Evolutionary conservation across 2,888 invertebrate genomes (phyloP).

Genomic region (Lithophane socia): DNA sequence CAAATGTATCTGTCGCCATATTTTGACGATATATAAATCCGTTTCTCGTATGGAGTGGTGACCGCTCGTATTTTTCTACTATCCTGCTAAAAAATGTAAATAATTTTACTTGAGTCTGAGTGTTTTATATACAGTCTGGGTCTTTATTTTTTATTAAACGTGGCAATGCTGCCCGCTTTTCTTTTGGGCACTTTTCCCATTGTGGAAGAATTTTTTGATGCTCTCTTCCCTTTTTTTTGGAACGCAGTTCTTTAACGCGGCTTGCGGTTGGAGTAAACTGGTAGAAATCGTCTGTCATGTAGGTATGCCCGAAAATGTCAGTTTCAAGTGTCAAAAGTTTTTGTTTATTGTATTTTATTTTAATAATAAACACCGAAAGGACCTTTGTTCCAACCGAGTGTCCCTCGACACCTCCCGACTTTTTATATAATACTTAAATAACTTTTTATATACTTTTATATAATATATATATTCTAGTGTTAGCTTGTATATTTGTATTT

Average conservation of each 20-base stretch:
- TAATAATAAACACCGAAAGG: too few species aligned
- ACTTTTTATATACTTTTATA: neutral
- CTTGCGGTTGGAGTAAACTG: too few species aligned
- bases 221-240: neutral
- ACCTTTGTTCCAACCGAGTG: too few species aligned
- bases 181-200: neutral
- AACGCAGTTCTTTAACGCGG: too few species aligned
- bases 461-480: neutral
- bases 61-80: neutral
- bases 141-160: neutral
- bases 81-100: neutral
- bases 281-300: too few species aligned
- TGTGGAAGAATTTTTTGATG: neutral
- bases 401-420: too few species aligned
- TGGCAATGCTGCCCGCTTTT: neutral
- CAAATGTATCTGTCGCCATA: conserved; percentile 11
- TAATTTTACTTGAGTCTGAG: neutral
- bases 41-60: conserved; percentile 1
- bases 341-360: too few species aligned
- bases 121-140: too few species aligned
- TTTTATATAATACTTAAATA: too few species aligned
- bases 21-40: conserved; percentile 17
- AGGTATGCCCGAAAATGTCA: too few species aligned
- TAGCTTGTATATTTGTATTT: neutral
- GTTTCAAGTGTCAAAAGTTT: too few species aligned